Conservation (phyloP, 1,140 invertebrate genomes). For the Panagrolaimus sp. region DNA sequence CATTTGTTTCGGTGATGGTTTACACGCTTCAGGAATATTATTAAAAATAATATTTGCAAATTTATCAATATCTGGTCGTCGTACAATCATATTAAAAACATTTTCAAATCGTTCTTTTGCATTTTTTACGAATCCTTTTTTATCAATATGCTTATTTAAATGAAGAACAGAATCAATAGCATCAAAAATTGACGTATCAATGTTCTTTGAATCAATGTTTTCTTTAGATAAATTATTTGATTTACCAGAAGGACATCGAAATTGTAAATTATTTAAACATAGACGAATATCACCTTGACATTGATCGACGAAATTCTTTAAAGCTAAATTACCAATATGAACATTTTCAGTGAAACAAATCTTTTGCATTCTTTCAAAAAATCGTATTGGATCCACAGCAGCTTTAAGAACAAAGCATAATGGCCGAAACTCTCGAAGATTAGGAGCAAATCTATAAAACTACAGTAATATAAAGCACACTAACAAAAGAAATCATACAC, state of each 20-base stretch:
- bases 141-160: background rate
- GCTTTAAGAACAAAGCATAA: background rate
- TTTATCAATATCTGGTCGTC: background rate
- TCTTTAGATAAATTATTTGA: background rate
- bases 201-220: no score
- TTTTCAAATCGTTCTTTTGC: background rate
- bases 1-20: background rate
- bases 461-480: background rate
- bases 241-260: background rate
- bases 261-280: slow-evolving; percentile 1
- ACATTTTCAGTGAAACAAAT: background rate
- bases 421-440: background rate
- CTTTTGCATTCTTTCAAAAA: background rate
- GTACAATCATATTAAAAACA: background rate
- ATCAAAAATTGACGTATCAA: background rate
- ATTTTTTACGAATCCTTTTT: background rate
- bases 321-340: background rate
- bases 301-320: background rate
- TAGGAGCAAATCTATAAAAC: background rate
- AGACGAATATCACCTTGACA: slow-evolving; percentile 2
- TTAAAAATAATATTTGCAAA: background rate
- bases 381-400: background rate
- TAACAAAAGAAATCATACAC: background rate
- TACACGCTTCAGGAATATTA: background rate
- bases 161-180: background rate